Percentiles rank a stretch among this genome's conserved stretches.
Conservation (phyloP, 1,140 invertebrate species). For the Lithobius niger region DNA sequence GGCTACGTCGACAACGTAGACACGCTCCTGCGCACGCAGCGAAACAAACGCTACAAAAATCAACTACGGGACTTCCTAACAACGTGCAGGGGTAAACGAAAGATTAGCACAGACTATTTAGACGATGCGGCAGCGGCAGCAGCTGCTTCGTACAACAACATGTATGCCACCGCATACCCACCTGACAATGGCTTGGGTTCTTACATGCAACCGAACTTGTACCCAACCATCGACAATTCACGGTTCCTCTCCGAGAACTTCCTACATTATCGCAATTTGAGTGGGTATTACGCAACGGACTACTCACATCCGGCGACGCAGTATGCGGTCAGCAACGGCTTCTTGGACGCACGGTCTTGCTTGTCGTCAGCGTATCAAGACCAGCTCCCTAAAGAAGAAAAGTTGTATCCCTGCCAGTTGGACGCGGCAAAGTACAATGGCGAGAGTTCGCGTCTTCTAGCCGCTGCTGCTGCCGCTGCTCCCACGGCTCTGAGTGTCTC, state of each 20-base stretch:
- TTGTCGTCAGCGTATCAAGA: constrained; percentile 30
- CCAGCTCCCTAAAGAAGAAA: constrained; percentile 34
- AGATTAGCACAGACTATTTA: constrained; percentile 41
- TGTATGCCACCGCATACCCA: constrained; percentile 54
- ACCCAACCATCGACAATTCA: constrained; percentile 48
- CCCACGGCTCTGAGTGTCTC: not conserved
- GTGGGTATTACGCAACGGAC: constrained; percentile 54
- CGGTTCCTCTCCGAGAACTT: constrained; percentile 56
- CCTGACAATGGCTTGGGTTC: constrained; percentile 43
- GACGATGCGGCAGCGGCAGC: constrained; percentile 44
- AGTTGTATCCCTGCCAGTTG: constrained; percentile 47
- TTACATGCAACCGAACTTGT: constrained; percentile 55
- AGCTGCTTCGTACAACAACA: too few relatives aligned
- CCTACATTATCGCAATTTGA: constrained; percentile 66
- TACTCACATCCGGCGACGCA: constrained; percentile 45
- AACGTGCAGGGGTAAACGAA: constrained; percentile 79
- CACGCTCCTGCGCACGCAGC: constrained; percentile 20
- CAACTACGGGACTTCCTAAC: constrained; percentile 83
- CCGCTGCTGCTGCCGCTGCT: too few relatives aligned
- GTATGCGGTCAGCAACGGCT: constrained; percentile 54
- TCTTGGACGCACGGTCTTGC: constrained; percentile 44
- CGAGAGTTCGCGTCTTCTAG: not conserved
- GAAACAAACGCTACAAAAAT: constrained; percentile 78
- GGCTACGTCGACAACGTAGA: constrained; percentile 68
- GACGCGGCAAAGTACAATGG: constrained; percentile 18